Evolutionary conservation across 1,140 invertebrate genomes (phyloP).

Genomic region (Uloborus diversus): DNA sequence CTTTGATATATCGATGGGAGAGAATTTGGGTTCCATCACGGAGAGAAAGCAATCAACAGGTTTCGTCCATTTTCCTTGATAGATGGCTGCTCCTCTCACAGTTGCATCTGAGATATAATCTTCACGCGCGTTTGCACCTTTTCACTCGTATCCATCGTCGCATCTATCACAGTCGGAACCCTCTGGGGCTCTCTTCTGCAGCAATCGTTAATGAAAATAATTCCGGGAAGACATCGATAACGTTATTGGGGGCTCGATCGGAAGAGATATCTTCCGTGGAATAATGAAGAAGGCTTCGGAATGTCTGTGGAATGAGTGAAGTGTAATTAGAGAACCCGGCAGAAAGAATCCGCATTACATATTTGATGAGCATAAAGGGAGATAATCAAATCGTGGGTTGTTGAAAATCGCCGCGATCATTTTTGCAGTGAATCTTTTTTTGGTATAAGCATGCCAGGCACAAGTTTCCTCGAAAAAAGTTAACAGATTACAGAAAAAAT

Average conservation of each 20-base stretch:
- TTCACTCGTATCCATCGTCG: slow-evolving; percentile 9
- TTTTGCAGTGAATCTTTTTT: too few relatives aligned
- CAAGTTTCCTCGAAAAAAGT: too few relatives aligned
- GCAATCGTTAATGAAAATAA: slow-evolving; percentile 43
- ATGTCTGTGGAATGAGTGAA: too few relatives aligned
- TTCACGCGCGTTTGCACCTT: slow-evolving; percentile 46
- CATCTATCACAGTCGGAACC: neutral
- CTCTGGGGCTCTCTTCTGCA: slow-evolving; percentile 3
- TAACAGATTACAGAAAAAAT: too few relatives aligned
- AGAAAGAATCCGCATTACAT: too few relatives aligned
- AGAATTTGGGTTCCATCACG: slow-evolving; percentile 42
- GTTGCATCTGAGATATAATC: slow-evolving; percentile 38
- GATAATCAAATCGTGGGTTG: too few relatives aligned
- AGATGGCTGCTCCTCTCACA: slow-evolving; percentile 12
- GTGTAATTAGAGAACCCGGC: too few relatives aligned
- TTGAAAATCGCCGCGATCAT: too few relatives aligned
- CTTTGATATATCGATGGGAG: slow-evolving; percentile 39
- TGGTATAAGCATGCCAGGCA: too few relatives aligned
- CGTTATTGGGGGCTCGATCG: neutral
- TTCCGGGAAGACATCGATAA: slow-evolving; percentile 6
- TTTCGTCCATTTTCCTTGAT: slow-evolving; percentile 51
- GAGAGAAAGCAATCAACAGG: slow-evolving; percentile 44
- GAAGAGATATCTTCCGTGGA: too few relatives aligned
- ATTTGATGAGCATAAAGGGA: too few relatives aligned
- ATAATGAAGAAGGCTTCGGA: too few relatives aligned